Percentiles rank a stretch among this genome's conserved stretches.
Conservation (phyloP, 2,113 vertebrate genomes). For the Cynoglossus semilaevis region DNA sequence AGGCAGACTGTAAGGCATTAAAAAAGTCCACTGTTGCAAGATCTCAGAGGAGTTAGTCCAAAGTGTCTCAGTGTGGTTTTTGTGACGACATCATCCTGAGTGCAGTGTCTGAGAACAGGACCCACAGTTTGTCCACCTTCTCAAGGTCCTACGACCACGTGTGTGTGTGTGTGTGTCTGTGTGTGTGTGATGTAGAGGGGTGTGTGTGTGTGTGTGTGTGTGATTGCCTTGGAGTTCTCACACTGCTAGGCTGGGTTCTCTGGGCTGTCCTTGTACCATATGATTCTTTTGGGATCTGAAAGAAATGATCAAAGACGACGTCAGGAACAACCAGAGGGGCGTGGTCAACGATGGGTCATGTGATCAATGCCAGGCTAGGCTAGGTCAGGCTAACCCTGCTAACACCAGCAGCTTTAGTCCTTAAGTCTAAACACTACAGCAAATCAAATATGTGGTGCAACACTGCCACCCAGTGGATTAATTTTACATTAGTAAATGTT, state of each 20-base stretch:
- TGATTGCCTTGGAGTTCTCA: slow-evolving; percentile 18
- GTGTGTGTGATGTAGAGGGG: slow-evolving; percentile 50
- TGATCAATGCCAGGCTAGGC: not conserved
- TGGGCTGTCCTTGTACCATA: slow-evolving; percentile 73
- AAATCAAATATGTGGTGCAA: too few species aligned
- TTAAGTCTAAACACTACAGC: too few species aligned
- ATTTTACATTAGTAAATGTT: too few species aligned
- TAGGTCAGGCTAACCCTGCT: too few species aligned
- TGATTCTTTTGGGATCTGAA: slow-evolving; percentile 71
- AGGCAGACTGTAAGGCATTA: slow-evolving; percentile 80
- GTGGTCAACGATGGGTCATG: not conserved
- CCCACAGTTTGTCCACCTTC: slow-evolving; percentile 48
- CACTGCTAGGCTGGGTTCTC: slow-evolving; percentile 71
- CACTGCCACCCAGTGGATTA: too few species aligned
- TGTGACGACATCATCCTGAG: slow-evolving; percentile 72
- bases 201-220: slow-evolving; percentile 42
- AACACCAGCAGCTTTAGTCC: too few species aligned
- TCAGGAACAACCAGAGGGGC: not conserved
- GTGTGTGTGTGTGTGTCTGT: slow-evolving; percentile 49
- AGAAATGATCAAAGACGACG: slow-evolving; percentile 1
- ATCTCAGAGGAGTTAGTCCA: slow-evolving; percentile 75
- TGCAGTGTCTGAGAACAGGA: slow-evolving; percentile 58
- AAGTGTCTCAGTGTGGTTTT: slow-evolving; percentile 76
- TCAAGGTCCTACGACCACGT: not conserved
- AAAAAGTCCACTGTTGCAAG: slow-evolving; percentile 72